Evolutionary conservation across 92 coral and sea anemone species (phyloP).

Genomic region (Epizoanthus illoricatus): DNA sequence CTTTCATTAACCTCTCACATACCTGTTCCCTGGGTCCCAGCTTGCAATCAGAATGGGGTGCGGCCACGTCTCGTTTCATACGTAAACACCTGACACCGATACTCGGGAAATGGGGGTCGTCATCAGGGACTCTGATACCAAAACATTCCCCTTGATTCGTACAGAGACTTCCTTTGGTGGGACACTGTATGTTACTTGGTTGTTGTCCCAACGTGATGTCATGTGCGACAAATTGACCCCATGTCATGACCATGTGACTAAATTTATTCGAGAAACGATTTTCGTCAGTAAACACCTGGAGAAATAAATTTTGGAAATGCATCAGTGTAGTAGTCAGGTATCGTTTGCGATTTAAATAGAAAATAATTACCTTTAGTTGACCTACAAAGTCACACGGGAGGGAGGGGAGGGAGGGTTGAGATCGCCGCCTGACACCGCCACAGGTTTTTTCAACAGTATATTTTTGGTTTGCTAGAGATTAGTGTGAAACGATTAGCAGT

Average conservation of each 20-base stretch:
- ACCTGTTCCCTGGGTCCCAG: constrained; percentile 39
- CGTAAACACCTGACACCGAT: constrained; percentile 11
- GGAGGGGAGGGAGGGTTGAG: no score
- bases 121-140: constrained; percentile 36
- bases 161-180: not conserved
- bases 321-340: no score
- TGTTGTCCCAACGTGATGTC: not conserved
- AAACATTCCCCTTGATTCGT: constrained; percentile 17
- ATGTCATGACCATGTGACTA: constrained; percentile 38
- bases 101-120: constrained; percentile 22
- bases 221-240: constrained; percentile 8
- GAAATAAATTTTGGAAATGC: no score
- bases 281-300: not conserved
- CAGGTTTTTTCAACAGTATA: no score
- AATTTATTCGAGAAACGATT: constrained; percentile 15
- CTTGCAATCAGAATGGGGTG: not conserved
- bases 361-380: not conserved
- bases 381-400: not conserved
- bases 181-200: not conserved
- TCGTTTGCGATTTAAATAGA: no score
- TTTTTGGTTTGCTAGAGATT: no score
- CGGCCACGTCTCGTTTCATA: constrained; percentile 35
- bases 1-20: no score
- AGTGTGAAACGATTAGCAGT: no score
- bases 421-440: no score